These are phyloP conservation scores for Mugil cephalus DNA, from an alignment of 2,113 vertebrate genomes.

Conservation along the genomic window DNA sequence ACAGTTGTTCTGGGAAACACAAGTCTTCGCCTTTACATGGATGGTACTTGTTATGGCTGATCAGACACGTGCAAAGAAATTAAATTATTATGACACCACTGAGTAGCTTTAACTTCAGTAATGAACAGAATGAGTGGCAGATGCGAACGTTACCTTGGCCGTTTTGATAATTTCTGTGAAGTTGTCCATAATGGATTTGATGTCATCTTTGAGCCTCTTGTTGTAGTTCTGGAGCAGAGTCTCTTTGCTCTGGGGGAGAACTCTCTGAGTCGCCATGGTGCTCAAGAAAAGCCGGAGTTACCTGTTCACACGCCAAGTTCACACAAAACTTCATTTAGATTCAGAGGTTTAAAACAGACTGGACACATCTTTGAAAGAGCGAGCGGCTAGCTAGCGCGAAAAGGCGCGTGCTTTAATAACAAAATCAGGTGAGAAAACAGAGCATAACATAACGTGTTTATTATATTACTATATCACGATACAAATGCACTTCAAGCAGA, in stretches of 20 bases:
- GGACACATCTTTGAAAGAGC: neutral
- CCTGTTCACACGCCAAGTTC: conserved; percentile 16
- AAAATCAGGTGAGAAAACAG: neutral
- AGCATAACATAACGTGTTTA: neutral
- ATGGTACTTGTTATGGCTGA: too few species aligned
- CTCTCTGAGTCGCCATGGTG: conserved; percentile 89
- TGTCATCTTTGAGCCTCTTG: conserved; percentile 96
- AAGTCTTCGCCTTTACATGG: too few species aligned
- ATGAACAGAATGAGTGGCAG: neutral
- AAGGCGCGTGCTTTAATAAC: neutral
- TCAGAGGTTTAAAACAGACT: neutral
- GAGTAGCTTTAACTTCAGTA: neutral
- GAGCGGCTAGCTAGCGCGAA: conserved; percentile 22
- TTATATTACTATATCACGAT: fast-evolving
- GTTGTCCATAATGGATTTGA: conserved; percentile 95
- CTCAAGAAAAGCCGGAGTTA: neutral
- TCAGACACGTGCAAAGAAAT: too few species aligned
- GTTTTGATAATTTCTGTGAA: conserved; percentile 97
- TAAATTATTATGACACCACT: too few species aligned
- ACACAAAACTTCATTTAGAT: neutral
- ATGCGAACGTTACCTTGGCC: conserved; percentile 85
- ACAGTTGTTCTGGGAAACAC: too few species aligned
- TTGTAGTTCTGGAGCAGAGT: conserved; percentile 96
- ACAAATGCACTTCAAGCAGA: neutral
- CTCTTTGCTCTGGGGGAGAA: conserved; percentile 95